These are phyloP conservation scores for Apistogramma diplotaenia DNA, from an alignment of 2,113 vertebrate genomes.

Conservation along the genomic window DNA sequence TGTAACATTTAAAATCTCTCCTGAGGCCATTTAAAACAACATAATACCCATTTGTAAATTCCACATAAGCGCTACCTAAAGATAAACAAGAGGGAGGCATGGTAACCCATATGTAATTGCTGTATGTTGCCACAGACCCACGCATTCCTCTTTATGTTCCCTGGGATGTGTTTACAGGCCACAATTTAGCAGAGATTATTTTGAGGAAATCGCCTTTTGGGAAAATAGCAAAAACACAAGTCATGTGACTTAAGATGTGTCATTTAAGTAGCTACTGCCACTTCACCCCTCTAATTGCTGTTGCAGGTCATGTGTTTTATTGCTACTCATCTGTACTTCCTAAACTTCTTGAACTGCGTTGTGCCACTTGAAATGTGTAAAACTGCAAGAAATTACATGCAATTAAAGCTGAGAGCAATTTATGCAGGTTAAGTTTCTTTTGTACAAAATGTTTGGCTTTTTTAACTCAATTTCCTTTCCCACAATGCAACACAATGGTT, in stretches of 20 bases:
- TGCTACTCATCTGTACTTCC: neutral
- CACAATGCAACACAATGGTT: neutral
- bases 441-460: neutral
- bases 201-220: neutral
- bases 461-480: neutral
- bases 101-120: slow-evolving; percentile 36
- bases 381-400: neutral
- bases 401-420: neutral
- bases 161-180: slow-evolving; percentile 5
- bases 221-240: slow-evolving; percentile 8
- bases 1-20: neutral
- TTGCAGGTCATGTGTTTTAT: neutral
- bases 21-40: neutral
- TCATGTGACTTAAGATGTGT: slow-evolving; percentile 1
- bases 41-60: slow-evolving; percentile 27
- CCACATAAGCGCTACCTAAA: slow-evolving; percentile 12
- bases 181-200: slow-evolving; percentile 6
- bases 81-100: slow-evolving; percentile 32
- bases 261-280: neutral
- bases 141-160: slow-evolving; percentile 20
- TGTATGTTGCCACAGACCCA: slow-evolving; percentile 23
- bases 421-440: neutral
- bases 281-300: neutral
- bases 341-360: neutral
- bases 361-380: neutral